Conservation (phyloP, 2,888 invertebrate genomes). For the Hypomecis atomaria region DNA sequence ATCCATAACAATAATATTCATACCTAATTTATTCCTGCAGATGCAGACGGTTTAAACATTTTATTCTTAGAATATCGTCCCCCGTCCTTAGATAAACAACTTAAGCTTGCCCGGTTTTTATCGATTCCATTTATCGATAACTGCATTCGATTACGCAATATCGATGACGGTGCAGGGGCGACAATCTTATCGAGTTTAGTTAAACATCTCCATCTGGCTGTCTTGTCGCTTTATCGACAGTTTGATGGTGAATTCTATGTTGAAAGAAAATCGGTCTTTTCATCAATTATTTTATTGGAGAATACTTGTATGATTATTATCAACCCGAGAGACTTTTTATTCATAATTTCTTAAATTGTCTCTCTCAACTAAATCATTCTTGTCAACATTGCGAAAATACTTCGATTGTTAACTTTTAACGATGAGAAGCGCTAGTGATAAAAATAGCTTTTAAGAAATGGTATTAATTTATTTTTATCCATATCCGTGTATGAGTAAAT, state of each 20-base stretch:
- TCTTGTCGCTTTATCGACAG: constrained; percentile 10
- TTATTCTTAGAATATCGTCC: constrained; percentile 4
- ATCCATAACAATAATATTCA: not conserved
- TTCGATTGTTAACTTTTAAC: too few species aligned
- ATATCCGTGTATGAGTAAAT: too few species aligned
- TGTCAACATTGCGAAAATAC: too few species aligned
- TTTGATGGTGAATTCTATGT: constrained; percentile 1
- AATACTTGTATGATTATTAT: too few species aligned
- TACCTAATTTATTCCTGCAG: constrained; percentile 7
- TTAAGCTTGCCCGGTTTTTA: constrained; percentile 26
- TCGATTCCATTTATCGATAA: constrained; percentile 40
- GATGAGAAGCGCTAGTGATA: too few species aligned
- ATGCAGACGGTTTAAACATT: constrained; percentile 5
- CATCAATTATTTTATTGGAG: too few species aligned
- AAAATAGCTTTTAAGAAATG: too few species aligned
- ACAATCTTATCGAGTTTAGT: constrained; percentile 37
- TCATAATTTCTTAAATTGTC: too few species aligned
- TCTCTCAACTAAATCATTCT: too few species aligned
- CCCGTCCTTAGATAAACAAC: constrained; percentile 18
- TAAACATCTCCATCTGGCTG: constrained; percentile 35
- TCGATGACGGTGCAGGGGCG: constrained; percentile 32
- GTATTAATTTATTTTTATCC: too few species aligned
- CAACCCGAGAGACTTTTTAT: too few species aligned
- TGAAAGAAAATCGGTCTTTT: too few species aligned
- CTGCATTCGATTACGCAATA: constrained; percentile 41